Evolutionary conservation across 2,888 invertebrate genomes (phyloP).

Genomic region (Nemapogon koenigi): DNA sequence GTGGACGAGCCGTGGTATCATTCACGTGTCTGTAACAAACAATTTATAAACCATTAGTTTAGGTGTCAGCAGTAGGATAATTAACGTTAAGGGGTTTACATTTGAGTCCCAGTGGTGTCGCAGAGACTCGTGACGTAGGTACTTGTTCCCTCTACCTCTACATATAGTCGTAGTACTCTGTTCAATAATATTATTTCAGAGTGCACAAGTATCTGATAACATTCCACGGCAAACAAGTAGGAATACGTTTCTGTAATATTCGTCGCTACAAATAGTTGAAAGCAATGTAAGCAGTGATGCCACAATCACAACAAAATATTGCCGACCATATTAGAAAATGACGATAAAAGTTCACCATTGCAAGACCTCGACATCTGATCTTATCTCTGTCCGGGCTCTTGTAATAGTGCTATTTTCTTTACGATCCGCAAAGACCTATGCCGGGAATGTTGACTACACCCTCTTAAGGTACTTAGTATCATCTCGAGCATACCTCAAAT

Average conservation of each 20-base stretch:
- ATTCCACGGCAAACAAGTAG: no score
- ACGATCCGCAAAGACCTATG: conserved; percentile 7
- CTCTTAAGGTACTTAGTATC: conserved; percentile 8
- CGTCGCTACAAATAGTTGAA: no score
- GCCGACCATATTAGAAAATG: conserved; percentile 18
- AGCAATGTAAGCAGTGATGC: no score
- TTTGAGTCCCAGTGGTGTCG: no score
- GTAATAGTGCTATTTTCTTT: conserved; percentile 11
- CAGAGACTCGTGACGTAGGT: no score
- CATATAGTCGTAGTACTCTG: no score
- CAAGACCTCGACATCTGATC: conserved; percentile 7
- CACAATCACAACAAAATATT: conserved; percentile 6
- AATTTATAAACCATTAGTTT: neutral
- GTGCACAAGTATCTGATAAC: no score
- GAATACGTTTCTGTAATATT: no score
- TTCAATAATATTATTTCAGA: no score
- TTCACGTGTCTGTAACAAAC: conserved; percentile 53
- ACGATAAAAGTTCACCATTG: conserved; percentile 10
- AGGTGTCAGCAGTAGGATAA: no score
- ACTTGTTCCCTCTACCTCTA: no score
- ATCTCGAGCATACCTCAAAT: conserved; percentile 8
- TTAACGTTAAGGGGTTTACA: no score
- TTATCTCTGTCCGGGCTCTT: conserved; percentile 5
- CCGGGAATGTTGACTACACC: conserved; percentile 8
- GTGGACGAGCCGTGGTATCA: conserved; percentile 48